Evolutionary conservation across 2,797 vertebrate species (phyloP).

Genomic region (Centroberyx gerrardi): DNA sequence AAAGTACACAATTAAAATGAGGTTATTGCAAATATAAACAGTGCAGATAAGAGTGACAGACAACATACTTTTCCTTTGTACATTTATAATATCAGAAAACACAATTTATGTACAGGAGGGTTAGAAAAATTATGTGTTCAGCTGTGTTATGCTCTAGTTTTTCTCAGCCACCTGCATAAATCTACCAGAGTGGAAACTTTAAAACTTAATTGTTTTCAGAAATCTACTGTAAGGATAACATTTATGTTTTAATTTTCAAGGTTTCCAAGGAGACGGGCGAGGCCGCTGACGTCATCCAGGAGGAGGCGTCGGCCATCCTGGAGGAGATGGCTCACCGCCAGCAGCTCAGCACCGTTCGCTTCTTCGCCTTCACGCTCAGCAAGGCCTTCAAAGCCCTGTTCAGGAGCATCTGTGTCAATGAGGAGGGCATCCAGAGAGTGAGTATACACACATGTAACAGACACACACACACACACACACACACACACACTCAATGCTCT

Average conservation of each 20-base stretch:
- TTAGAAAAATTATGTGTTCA: too few species aligned
- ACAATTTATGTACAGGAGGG: too few species aligned
- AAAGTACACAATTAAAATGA: too few species aligned
- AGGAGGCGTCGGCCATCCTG: conserved; percentile 90
- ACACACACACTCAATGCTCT: neutral
- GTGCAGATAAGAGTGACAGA: too few species aligned
- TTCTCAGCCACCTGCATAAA: too few species aligned
- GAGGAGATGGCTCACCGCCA: conserved; percentile 96
- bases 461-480: neutral
- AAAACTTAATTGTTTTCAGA: neutral
- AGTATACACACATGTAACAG: conserved; percentile 62
- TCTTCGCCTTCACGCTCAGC: conserved; percentile 93
- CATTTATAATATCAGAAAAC: too few species aligned
- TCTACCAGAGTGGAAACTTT: too few species aligned
- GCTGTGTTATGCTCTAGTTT: too few species aligned
- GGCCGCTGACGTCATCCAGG: conserved; percentile 85
- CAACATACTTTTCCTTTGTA: too few species aligned
- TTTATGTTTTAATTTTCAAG: conserved; percentile 65
- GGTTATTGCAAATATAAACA: too few species aligned
- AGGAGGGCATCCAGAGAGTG: conserved; percentile 97
- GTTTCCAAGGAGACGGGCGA: conserved; percentile 89
- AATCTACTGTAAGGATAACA: neutral
- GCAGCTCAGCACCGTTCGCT: conserved; percentile 91
- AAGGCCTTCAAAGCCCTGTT: conserved; percentile 96
- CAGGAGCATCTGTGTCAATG: conserved; percentile 93